phyloP scores from a whole-genome alignment of 2,113 vertebrate species.

The Podarcis raffonei region DNA sequence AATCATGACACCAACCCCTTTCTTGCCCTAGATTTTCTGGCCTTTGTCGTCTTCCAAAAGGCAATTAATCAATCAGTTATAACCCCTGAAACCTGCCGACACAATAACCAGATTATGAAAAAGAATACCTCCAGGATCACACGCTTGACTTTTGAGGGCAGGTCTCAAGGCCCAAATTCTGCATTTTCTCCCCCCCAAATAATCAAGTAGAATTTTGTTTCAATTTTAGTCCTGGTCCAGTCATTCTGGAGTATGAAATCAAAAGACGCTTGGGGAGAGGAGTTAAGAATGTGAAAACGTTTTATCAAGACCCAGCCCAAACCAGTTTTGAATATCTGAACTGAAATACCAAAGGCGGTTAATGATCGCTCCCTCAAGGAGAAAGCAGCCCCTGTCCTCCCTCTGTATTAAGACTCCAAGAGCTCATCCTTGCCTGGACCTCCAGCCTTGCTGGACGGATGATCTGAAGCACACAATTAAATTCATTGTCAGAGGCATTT shows the following conservation, averaged over 20 bases:
- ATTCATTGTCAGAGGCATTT: conserved; percentile 27
- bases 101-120: not conserved
- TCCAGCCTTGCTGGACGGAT: accelerated
- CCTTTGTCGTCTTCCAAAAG: not conserved
- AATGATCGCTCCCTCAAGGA: accelerated
- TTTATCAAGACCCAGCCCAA: accelerated
- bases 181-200: not conserved
- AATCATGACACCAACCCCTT: not conserved
- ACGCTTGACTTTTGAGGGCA: conserved; percentile 1
- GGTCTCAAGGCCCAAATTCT: not conserved
- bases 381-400: not conserved
- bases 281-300: not conserved
- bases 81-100: not conserved
- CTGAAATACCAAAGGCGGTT: not conserved
- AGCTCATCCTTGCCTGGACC: not conserved
- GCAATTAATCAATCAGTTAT: conserved; percentile 6
- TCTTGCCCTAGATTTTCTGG: not conserved
- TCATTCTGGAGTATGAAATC: too few relatives aligned
- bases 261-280: too few relatives aligned
- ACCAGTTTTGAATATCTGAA: conserved; percentile 45
- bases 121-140: not conserved
- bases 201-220: not conserved
- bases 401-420: not conserved
- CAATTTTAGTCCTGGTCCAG: not conserved
- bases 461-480: not conserved